Percentiles rank a stretch among this genome's conserved stretches.
Conservation (phyloP, 2,888 invertebrate genomes). For the Cephus sareptanus region DNA sequence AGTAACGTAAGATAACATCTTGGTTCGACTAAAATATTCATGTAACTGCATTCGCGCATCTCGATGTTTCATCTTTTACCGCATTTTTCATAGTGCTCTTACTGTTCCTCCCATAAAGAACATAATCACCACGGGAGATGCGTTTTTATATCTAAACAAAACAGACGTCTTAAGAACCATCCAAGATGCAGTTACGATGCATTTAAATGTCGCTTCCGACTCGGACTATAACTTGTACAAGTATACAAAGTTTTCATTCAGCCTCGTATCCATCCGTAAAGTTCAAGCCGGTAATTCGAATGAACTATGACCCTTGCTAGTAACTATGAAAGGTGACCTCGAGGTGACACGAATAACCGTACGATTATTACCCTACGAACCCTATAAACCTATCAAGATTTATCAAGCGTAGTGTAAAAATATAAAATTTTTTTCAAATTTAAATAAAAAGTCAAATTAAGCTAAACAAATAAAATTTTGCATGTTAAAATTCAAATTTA, state of each 20-base stretch:
- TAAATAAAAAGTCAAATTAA: too few species aligned
- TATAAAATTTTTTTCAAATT: background rate
- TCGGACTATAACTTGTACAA: conserved; percentile 19
- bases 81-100: background rate
- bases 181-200: conserved; percentile 26
- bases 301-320: background rate
- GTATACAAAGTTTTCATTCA: conserved; percentile 38
- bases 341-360: background rate
- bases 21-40: background rate
- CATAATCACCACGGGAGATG: background rate
- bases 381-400: background rate
- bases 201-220: conserved; percentile 35
- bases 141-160: background rate
- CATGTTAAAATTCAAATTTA: too few species aligned
- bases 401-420: background rate
- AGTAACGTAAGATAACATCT: background rate
- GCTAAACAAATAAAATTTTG: too few species aligned
- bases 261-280: background rate
- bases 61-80: background rate
- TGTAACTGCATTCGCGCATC: background rate
- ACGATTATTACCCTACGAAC: background rate
- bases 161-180: conserved; percentile 28
- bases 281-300: background rate
- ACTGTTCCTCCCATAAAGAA: background rate
- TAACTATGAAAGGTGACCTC: too few species aligned